Base-by-base conservation (phyloP, 1,140 invertebrate species). In the Drosophila pandora region DNA sequence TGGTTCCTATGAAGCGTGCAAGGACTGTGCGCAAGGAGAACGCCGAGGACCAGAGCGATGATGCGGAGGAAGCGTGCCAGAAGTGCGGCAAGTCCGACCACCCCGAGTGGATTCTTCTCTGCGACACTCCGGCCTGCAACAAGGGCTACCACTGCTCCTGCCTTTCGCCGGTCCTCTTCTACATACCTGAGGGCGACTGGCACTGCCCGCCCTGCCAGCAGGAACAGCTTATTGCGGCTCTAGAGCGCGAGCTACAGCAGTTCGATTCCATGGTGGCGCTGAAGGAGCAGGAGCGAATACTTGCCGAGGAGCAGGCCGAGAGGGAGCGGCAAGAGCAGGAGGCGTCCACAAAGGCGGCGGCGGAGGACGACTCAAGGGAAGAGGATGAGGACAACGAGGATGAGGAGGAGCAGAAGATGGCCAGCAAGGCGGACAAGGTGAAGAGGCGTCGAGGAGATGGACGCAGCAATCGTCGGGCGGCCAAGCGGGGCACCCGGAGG, bases 151-250 rank as follows among this genome's bases (percentile, higher is more conserved):
- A 99, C 93, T 97, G 97, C 49, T 96, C 96, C 4, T 99, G 98
- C 91, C 93, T 99, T 0, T 94, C 96, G 41, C 98, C 98, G 1
- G 95, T 97, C 13, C 93, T 99, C 6, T 95, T 98, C 92, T 93
- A 98, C 1, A 97, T 99, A 83, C 98, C 98, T 4, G 97, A 99
- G 90, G 98, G 98, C 21, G 96, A 99, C 90, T 99, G 98, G 98
- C 98, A 95, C 92, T 99, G 98, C 92, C 98, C 98, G 47, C 96
- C 97, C 0, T 99, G 98, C 93, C 96, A 98, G 91, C 98, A 97
- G 95, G 93, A 93, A 64, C 93, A 93, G 63, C 91, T 98, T 9
- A 94, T 98, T 45, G 92, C 92, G n/a, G 95, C 95, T 5, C 85
- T 96, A 10, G 94, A 95, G 73, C 92, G 92, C 3, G 92, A 95